Conservation (phyloP, 2,797 vertebrate genomes). For the Lepilemur ruficaudatus region DNA sequence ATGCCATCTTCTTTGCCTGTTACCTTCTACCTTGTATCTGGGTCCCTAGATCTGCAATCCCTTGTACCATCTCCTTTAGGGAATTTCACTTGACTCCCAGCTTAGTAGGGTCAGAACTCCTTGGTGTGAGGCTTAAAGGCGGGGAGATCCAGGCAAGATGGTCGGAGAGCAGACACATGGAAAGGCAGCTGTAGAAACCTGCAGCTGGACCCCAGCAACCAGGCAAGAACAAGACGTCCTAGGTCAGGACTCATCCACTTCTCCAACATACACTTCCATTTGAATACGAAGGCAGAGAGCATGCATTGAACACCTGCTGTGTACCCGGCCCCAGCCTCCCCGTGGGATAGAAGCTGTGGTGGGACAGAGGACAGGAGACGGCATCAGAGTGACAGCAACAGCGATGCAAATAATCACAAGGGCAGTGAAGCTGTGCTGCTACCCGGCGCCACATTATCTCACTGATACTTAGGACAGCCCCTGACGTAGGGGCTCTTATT, state of each 20-base stretch:
- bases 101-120: background rate
- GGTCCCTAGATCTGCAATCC: background rate
- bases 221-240: background rate
- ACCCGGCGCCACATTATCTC: background rate
- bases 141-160: background rate
- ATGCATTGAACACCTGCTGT: background rate
- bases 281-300: background rate
- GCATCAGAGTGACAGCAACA: background rate
- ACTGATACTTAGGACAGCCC: background rate
- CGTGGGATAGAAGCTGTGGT: background rate
- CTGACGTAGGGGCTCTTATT: background rate
- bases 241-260: background rate
- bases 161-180: background rate
- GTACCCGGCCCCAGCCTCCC: background rate
- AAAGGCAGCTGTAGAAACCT: background rate
- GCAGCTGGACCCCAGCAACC: background rate
- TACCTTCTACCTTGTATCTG: background rate
- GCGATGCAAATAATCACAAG: background rate
- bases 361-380: background rate
- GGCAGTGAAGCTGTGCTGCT: background rate
- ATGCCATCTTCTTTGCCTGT: background rate
- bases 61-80: background rate
- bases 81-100: background rate
- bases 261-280: background rate
- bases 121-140: background rate